phyloP scores from a whole-genome alignment of 1,140 invertebrate genomes.

The Pinna nobilis region DNA sequence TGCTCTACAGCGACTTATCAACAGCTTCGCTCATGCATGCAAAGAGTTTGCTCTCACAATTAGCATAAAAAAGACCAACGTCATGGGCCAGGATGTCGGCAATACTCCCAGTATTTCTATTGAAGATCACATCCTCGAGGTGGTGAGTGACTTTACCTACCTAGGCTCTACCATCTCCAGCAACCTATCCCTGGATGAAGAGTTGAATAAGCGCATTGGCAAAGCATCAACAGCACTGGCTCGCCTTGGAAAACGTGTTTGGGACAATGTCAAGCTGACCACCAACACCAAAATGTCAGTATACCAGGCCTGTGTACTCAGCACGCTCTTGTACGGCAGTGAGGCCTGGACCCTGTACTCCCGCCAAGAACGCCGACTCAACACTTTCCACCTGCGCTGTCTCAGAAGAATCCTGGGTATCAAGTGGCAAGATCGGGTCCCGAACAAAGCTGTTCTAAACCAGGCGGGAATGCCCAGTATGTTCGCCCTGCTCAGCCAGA shows the following conservation, averaged over 20 bases:
- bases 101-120: slow-evolving; percentile 19
- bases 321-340: too few species aligned
- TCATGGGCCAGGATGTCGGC: slow-evolving; percentile 19
- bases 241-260: slow-evolving; percentile 14
- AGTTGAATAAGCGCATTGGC: slow-evolving; percentile 9
- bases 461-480: too few species aligned
- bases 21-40: slow-evolving; percentile 9
- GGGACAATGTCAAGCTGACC: slow-evolving; percentile 26
- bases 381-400: too few species aligned
- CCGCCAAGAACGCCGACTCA: too few species aligned
- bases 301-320: too few species aligned
- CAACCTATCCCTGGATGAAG: slow-evolving; percentile 31
- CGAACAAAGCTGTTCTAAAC: too few species aligned
- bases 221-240: slow-evolving; percentile 26
- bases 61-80: slow-evolving; percentile 24
- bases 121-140: slow-evolving; percentile 9
- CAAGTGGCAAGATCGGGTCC: too few species aligned
- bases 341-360: too few species aligned
- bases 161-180: slow-evolving; percentile 24
- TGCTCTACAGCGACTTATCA: slow-evolving; percentile 5
- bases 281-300: too few species aligned
- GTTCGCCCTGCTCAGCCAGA: too few species aligned
- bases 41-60: slow-evolving; percentile 29
- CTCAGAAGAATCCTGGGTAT: too few species aligned
- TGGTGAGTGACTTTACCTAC: slow-evolving; percentile 30